These are phyloP conservation scores for Macaria liturata DNA, from an alignment of 2,888 invertebrate genomes.

Conservation along the genomic window DNA sequence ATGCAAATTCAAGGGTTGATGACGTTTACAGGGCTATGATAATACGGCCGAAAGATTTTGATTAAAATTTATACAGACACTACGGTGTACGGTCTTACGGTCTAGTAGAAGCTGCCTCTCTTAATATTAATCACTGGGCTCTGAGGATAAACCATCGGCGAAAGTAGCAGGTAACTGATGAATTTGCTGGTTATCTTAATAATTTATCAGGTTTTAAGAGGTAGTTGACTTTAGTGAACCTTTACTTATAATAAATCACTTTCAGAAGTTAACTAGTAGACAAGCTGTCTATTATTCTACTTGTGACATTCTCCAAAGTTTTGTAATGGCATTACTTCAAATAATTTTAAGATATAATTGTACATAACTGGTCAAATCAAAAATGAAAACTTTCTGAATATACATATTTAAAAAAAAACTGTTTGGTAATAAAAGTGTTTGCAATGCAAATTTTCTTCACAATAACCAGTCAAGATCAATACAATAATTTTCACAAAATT, in stretches of 20 bases:
- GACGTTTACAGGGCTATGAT: slow-evolving; percentile 72
- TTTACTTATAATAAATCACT: neutral
- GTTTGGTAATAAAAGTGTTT: too few relatives aligned
- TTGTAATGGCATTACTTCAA: too few relatives aligned
- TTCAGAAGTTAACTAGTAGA: too few relatives aligned
- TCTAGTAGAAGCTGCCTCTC: slow-evolving; percentile 9
- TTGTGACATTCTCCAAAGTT: too few relatives aligned
- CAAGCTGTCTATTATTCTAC: too few relatives aligned
- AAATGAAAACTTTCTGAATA: too few relatives aligned
- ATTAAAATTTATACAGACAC: slow-evolving; percentile 70
- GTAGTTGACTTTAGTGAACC: neutral
- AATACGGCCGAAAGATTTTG: slow-evolving; percentile 73
- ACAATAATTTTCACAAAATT: slow-evolving; percentile 7
- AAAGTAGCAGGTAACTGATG: slow-evolving; percentile 18
- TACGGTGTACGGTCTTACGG: slow-evolving; percentile 19
- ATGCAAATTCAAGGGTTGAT: slow-evolving; percentile 77
- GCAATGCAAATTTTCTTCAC: too few relatives aligned
- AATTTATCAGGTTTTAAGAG: slow-evolving; percentile 11
- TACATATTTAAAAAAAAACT: too few relatives aligned
- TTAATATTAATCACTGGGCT: slow-evolving; percentile 24
- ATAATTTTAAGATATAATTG: too few relatives aligned
- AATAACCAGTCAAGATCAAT: neutral
- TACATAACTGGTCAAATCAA: too few relatives aligned
- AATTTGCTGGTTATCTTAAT: slow-evolving; percentile 22
- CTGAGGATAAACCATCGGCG: slow-evolving; percentile 13